A percentile compares a stretch with the other conserved stretches of the same genome.
These are phyloP conservation scores for Sminthurinus signatus DNA, from an alignment of 1,140 invertebrate genomes.

Conservation along the genomic window DNA sequence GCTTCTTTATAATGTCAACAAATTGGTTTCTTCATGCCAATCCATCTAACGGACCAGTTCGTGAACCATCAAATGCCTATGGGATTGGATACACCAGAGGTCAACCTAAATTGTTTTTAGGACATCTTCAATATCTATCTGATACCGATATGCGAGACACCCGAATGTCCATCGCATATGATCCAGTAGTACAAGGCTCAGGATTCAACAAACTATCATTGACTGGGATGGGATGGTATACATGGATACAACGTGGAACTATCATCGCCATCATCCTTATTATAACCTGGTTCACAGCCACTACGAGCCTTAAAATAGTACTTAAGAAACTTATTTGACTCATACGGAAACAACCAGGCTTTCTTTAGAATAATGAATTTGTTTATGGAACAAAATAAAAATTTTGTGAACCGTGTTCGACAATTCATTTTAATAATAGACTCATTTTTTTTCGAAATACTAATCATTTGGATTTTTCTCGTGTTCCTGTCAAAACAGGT, in stretches of 20 bases:
- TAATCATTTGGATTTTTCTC: too few relatives aligned
- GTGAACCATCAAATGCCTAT: not conserved
- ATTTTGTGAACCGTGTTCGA: too few relatives aligned
- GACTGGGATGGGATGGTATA: not conserved
- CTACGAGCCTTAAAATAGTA: not conserved
- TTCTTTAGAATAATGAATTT: too few relatives aligned
- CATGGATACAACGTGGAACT: not conserved
- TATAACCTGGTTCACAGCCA: not conserved
- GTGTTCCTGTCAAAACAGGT: too few relatives aligned
- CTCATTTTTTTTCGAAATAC: too few relatives aligned
- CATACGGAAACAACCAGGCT: too few relatives aligned
- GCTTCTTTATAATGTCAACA: not conserved
- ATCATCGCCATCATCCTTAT: not conserved
- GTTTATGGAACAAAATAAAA: too few relatives aligned
- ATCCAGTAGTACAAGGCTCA: not conserved
- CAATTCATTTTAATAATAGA: too few relatives aligned
- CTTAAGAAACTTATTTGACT: not conserved
- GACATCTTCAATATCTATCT: conserved; percentile 1
- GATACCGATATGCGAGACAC: not conserved
- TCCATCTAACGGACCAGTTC: not conserved
- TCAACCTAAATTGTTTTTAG: not conserved
- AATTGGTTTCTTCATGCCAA: not conserved
- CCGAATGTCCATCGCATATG: not conserved
- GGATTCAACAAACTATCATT: conserved; percentile 1
- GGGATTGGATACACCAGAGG: not conserved